Evolutionary conservation across 1,140 invertebrate species (phyloP).

Genomic region (Lordiphosa clarofinis): DNA sequence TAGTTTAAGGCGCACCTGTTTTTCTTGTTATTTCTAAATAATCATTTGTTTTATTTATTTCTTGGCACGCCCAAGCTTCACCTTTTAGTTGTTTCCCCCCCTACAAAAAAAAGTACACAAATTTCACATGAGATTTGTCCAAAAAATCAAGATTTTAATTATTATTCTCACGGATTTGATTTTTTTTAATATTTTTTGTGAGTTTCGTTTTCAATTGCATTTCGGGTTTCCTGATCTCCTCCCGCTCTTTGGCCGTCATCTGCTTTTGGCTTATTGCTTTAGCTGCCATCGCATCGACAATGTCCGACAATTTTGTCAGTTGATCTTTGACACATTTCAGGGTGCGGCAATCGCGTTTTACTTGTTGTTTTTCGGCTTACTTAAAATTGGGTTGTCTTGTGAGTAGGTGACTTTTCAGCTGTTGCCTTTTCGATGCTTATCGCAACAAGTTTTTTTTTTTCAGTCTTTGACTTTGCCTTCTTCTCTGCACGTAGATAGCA

Average conservation of each 20-base stretch:
- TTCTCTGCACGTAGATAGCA: constrained; percentile 50
- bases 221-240: constrained; percentile 43
- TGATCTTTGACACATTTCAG: constrained; percentile 75
- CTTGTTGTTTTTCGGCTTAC: constrained; percentile 24
- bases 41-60: too few species aligned
- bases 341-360: constrained; percentile 38
- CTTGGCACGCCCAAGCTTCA: too few species aligned
- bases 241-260: constrained; percentile 16
- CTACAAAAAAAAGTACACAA: too few species aligned
- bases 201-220: constrained; percentile 70
- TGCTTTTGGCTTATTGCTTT: constrained; percentile 58
- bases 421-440: constrained; percentile 57
- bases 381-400: constrained; percentile 41
- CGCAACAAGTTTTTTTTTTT: constrained; percentile 18
- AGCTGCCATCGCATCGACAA: constrained; percentile 15
- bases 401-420: constrained; percentile 70
- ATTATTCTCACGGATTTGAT: constrained; percentile 62
- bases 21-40: too few species aligned
- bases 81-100: too few species aligned
- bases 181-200: neutral
- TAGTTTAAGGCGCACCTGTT: too few species aligned
- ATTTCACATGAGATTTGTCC: too few species aligned
- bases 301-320: constrained; percentile 70
- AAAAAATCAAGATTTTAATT: constrained; percentile 42
- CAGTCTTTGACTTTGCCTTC: constrained; percentile 26